phyloP scores from a whole-genome alignment of 2,888 invertebrate genomes.

The Tanytarsus gracilentus region DNA sequence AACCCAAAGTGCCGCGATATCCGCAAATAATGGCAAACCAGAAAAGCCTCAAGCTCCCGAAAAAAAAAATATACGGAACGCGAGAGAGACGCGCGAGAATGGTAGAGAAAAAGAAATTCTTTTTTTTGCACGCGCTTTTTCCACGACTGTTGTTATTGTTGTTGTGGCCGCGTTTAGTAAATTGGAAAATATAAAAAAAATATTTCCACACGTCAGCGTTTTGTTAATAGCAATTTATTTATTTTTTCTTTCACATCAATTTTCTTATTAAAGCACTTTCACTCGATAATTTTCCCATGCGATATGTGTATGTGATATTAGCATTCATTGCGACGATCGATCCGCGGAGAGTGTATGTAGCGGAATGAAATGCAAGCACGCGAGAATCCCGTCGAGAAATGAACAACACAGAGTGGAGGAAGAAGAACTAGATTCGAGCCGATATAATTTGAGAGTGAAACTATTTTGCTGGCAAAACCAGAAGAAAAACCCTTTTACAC shows the following conservation, averaged over 20 bases:
- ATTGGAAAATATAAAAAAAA: constrained; percentile 23
- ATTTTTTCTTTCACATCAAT: constrained; percentile 23
- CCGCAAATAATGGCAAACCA: constrained; percentile 28
- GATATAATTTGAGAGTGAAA: constrained; percentile 24
- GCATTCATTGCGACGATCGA: too few species aligned
- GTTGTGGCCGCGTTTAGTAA: constrained; percentile 2
- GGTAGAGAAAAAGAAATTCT: constrained; percentile 9
- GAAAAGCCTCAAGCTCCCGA: constrained; percentile 20
- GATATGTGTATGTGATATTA: too few species aligned
- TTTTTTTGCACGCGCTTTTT: constrained; percentile 15
- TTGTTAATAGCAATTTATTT: not conserved
- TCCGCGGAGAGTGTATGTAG: not conserved
- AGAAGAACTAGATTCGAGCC: constrained; percentile 1
- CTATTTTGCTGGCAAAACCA: constrained; percentile 25
- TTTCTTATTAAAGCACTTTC: constrained; percentile 28
- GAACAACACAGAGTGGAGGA: not conserved
- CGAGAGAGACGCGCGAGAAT: not conserved
- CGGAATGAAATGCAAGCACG: constrained; percentile 23
- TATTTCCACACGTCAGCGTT: not conserved
- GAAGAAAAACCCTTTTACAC: constrained; percentile 13
- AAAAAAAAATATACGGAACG: not conserved
- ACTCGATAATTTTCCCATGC: constrained; percentile 27
- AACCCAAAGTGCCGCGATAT: constrained; percentile 23
- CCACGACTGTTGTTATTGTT: not conserved
- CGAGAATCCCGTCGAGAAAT: constrained; percentile 26